Conservation (phyloP, 2,888 invertebrate genomes). For the Lepidonotus clava region DNA sequence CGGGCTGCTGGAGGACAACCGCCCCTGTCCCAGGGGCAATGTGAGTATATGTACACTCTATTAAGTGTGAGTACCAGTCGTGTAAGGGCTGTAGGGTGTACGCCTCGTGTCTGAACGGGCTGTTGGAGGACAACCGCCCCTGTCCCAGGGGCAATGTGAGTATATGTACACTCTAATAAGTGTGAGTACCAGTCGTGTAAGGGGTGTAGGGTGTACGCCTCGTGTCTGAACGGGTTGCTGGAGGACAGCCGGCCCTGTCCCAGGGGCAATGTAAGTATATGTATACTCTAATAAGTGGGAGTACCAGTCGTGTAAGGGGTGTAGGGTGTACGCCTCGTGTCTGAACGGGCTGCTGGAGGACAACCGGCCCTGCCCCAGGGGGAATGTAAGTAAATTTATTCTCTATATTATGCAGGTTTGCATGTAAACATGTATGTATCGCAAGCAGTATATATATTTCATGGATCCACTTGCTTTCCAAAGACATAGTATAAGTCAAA, state of each 20-base stretch:
- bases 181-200: constrained; percentile 55
- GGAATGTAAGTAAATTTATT: too few relatives aligned
- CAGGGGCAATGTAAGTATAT: too few relatives aligned
- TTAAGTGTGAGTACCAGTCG: constrained; percentile 61
- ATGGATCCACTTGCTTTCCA: too few relatives aligned
- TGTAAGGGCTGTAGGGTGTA: constrained; percentile 67
- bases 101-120: constrained; percentile 37
- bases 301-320: constrained; percentile 68
- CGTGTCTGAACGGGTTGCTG: constrained; percentile 47
- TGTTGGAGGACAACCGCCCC: constrained; percentile 38
- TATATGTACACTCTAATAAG: too few relatives aligned
- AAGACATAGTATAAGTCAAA: too few relatives aligned
- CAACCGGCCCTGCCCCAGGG: constrained; percentile 67
- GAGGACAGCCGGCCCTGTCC: background rate
- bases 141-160: constrained; percentile 31
- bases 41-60: too few relatives aligned
- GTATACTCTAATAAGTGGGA: too few relatives aligned
- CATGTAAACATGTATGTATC: too few relatives aligned
- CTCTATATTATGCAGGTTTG: too few relatives aligned
- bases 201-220: constrained; percentile 47
- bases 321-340: constrained; percentile 67
- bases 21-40: background rate
- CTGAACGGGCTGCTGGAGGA: constrained; percentile 65
- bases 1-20: background rate
- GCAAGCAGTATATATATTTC: too few relatives aligned